Evolutionary conservation across 2,113 vertebrate species (phyloP), one percentile per base, ranked within the genome.

Genomic region (Phyllopteryx taeniolatus): DNA sequence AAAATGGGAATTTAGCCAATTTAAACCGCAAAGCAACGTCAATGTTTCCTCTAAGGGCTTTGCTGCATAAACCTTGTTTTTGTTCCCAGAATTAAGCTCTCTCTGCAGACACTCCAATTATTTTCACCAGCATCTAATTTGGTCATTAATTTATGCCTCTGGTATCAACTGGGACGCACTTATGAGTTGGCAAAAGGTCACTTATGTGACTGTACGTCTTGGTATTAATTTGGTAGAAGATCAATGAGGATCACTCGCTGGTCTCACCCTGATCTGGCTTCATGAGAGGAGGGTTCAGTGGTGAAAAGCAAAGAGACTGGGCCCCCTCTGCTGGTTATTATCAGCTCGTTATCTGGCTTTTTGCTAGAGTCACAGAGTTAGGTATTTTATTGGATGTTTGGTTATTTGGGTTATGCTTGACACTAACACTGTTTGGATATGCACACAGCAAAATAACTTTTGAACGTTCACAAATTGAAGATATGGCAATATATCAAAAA

Each of bases 191-290:
- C 74, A 83, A 82, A 88, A 80, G 77, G 86, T 67, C 85, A 81
- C 76, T 85, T 88, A 90, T 86, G 88, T 86, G 86, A 83, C 77
- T 77, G 76, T 82, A 82, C 80, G 78, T 83, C 79, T 79, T 61
- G 63, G 79, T 90, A 88, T 90, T 75, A 82, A 89, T 89, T 89
- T 89, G 8, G 69, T 71, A 69, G 75, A 20, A 87, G 86, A 88
- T 86, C 82, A 88, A 67, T 76, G 77, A 31, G 62, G 69, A 80
- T 82, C 70, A 42, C 9, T 20, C 72, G 85, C 71, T 73, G 47
- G 43, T 79, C 72, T 87, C 44, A 5, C 60, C 70, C 76, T 74
- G 66, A 72, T 66, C 53, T 73, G 71, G 46, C 27, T 20, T 42
- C 57, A 14, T 44, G 71, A 60, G n/a, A 7, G 12, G 42, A 27